phyloP scores from a whole-genome alignment of 2,797 vertebrate genomes.

The Pantherophis vulpinus region DNA sequence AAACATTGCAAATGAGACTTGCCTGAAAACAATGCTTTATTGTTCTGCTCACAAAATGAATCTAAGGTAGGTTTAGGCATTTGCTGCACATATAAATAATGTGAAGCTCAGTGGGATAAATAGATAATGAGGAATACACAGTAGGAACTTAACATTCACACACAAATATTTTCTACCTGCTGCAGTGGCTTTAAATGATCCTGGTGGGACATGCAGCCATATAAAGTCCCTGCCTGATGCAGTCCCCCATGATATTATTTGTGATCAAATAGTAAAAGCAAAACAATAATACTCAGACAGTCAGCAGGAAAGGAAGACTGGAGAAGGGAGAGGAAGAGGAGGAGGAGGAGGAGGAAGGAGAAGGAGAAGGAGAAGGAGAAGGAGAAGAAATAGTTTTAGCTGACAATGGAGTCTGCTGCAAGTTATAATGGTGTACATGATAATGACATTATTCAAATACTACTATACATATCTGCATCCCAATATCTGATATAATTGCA shows the following conservation, averaged over 20 bases:
- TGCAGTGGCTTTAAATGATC: background rate
- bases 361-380: background rate
- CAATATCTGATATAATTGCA: background rate
- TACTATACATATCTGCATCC: background rate
- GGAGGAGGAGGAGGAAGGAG: too few species aligned
- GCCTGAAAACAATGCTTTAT: background rate
- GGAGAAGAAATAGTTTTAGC: background rate
- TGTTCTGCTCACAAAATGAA: rapidly evolving
- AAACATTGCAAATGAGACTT: background rate
- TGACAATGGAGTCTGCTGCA: background rate
- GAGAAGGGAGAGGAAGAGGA: background rate
- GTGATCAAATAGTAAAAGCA: conserved; percentile 22
- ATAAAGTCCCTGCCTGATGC: background rate
- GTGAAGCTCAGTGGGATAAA: background rate
- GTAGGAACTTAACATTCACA: background rate
- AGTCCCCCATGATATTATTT: background rate
- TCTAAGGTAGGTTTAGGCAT: background rate
- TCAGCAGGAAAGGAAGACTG: background rate
- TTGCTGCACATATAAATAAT: background rate
- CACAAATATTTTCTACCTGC: background rate
- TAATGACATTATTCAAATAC: background rate
- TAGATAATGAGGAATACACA: background rate
- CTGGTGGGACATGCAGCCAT: background rate
- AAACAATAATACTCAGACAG: background rate
- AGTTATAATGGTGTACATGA: background rate